phyloP scores from a whole-genome alignment of 2,888 invertebrate genomes.

The Endotricha flammealis region DNA sequence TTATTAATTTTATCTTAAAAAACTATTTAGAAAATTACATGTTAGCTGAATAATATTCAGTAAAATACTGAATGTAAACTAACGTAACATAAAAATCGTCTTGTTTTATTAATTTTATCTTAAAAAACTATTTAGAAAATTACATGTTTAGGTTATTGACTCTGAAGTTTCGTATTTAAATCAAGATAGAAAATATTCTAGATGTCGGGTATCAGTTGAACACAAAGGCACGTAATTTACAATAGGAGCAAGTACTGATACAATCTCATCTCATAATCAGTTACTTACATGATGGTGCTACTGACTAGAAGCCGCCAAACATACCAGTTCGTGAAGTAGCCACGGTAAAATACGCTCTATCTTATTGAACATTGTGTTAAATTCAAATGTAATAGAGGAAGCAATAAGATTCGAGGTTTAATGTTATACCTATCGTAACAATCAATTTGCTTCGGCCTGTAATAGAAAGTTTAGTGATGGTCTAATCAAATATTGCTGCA shows the following conservation, averaged over 20 bases:
- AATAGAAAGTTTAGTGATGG: slow-evolving; percentile 24
- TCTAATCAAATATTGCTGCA: slow-evolving; percentile 18
- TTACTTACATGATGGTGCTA: slow-evolving; percentile 12
- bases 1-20: no score
- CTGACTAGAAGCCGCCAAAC: slow-evolving; percentile 5
- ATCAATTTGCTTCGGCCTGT: slow-evolving; percentile 21
- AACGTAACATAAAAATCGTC: no score
- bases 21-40: no score
- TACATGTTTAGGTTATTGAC: no score
- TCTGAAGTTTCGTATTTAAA: no score
- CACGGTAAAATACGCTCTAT: slow-evolving; percentile 3
- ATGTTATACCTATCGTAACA: slow-evolving; percentile 13
- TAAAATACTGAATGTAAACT: no score
- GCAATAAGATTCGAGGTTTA: slow-evolving; percentile 2
- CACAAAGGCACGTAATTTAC: slow-evolving; percentile 8
- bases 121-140: no score
- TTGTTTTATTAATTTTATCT: no score
- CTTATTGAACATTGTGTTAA: neutral
- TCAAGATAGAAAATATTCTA: no score
- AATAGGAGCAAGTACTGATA: slow-evolving; percentile 8
- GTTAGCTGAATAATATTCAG: no score
- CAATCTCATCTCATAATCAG: slow-evolving; percentile 16
- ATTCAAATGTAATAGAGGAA: neutral
- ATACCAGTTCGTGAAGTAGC: neutral
- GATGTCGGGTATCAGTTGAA: no score